Percentiles rank a stretch among this genome's conserved stretches.
phyloP scores from a whole-genome alignment of 2,888 invertebrate genomes.

The Alsophila aescularia region DNA sequence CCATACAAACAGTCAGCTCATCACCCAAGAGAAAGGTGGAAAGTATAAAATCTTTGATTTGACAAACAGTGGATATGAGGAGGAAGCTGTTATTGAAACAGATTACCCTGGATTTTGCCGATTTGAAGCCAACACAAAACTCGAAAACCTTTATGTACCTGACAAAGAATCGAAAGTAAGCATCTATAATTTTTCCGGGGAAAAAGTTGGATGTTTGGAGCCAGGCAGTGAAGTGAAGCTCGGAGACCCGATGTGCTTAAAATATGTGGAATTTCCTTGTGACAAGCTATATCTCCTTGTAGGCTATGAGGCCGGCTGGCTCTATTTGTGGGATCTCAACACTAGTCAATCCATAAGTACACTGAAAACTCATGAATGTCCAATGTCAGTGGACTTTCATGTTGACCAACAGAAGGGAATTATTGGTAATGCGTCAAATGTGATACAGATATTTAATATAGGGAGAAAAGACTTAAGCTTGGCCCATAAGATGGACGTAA shows the following conservation, averaged over 20 bases:
- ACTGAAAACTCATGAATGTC: conserved; percentile 85
- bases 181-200: conserved; percentile 79
- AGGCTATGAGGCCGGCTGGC: conserved; percentile 90
- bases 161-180: conserved; percentile 83
- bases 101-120: conserved; percentile 90
- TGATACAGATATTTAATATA: conserved; percentile 86
- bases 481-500: conserved; percentile 85
- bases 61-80: conserved; percentile 85
- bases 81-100: conserved; percentile 83
- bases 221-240: conserved; percentile 71
- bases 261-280: conserved; percentile 75
- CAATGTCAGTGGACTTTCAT: conserved; percentile 90
- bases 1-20: conserved; percentile 85
- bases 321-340: conserved; percentile 89
- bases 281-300: conserved; percentile 85
- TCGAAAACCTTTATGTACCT: conserved; percentile 87
- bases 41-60: conserved; percentile 87
- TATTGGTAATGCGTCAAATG: conserved; percentile 86
- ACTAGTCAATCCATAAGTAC: conserved; percentile 84
- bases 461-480: conserved; percentile 81
- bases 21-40: conserved; percentile 91
- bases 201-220: conserved; percentile 67
- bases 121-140: conserved; percentile 84
- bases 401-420: conserved; percentile 86
- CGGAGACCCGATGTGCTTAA: conserved; percentile 87